These are phyloP conservation scores for Patagioenas fasciata DNA, from an alignment of 2,113 vertebrate species.

Conservation along the genomic window DNA sequence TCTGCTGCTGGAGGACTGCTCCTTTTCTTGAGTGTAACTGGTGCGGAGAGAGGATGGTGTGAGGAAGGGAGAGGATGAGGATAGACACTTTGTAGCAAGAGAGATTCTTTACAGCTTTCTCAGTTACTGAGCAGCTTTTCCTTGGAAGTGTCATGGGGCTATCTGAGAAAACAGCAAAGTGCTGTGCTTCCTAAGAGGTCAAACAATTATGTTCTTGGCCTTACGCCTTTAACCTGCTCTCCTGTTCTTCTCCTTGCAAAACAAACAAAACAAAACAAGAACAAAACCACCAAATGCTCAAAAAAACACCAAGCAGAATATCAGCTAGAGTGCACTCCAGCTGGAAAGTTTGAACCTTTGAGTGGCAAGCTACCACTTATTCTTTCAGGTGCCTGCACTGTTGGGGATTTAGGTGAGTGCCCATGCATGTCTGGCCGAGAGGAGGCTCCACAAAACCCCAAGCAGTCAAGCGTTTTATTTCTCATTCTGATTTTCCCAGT, in stretches of 20 bases:
- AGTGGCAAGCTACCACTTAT: neutral
- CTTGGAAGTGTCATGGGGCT: neutral
- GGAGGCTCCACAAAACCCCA: neutral
- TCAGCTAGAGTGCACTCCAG: neutral
- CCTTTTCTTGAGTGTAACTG: neutral
- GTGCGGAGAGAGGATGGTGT: neutral
- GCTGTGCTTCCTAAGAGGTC: neutral
- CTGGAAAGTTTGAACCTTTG: neutral
- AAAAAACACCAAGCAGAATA: neutral
- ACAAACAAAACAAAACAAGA: neutral
- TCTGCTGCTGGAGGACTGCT: neutral
- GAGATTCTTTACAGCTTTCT: neutral
- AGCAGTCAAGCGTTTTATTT: neutral
- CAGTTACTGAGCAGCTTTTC: neutral
- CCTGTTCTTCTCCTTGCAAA: neutral
- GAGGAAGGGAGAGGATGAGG: neutral
- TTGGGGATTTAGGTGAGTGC: neutral
- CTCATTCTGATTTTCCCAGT: neutral
- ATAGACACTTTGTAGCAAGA: neutral
- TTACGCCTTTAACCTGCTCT: neutral
- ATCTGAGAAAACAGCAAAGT: neutral
- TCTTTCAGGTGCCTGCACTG: neutral
- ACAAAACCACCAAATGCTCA: neutral
- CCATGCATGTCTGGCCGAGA: neutral
- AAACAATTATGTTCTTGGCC: neutral